Conservation (phyloP, 2,113 vertebrate genomes). For the Apistogramma diplotaenia region DNA sequence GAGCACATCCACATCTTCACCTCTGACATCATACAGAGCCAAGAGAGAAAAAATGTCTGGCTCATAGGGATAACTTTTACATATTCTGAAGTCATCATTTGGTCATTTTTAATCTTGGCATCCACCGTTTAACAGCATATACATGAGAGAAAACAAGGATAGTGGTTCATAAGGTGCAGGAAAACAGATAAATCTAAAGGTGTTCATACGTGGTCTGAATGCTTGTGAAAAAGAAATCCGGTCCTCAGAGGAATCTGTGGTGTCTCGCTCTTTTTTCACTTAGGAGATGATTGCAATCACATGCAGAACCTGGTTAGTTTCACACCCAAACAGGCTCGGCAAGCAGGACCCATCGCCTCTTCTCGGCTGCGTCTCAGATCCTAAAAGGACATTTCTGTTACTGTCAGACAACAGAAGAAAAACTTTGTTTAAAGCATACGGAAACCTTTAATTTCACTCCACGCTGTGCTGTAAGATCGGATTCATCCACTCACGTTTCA, state of each 20-base stretch:
- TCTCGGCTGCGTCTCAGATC: neutral
- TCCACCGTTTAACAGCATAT: neutral
- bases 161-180: neutral
- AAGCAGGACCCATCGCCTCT: neutral
- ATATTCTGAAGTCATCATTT: neutral
- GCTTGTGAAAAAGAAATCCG: neutral
- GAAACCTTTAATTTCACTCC: neutral
- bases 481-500: neutral
- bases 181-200: neutral
- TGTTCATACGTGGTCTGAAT: neutral
- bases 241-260: neutral
- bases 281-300: neutral
- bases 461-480: neutral
- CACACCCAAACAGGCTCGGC: neutral
- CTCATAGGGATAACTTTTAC: neutral
- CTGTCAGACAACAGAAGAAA: neutral
- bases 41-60: neutral
- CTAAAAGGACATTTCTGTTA: neutral
- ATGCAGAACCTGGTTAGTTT: neutral
- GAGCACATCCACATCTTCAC: fast-evolving
- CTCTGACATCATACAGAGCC: neutral
- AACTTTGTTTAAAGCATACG: neutral
- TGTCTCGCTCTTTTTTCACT: neutral
- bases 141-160: no score
- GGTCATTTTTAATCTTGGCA: neutral